Evolutionary conservation across 2,113 vertebrate species (phyloP).

Genomic region (Sciurus niger): DNA sequence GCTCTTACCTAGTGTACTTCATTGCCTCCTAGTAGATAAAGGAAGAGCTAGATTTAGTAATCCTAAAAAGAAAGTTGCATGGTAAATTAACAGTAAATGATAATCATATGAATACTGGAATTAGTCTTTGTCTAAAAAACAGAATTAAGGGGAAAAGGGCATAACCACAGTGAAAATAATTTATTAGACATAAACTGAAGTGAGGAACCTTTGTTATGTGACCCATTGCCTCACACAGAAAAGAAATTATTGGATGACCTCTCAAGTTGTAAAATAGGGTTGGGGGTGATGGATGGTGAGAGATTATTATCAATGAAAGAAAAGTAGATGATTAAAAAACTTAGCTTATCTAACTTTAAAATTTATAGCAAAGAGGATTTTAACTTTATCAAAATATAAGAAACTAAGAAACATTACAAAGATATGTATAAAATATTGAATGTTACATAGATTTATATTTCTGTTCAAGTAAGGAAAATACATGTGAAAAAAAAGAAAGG

Average conservation of each 20-base stretch:
- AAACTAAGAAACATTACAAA: not conserved
- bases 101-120: conserved; percentile 52
- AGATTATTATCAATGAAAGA: conserved; percentile 45
- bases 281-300: not conserved
- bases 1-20: not conserved
- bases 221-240: conserved; percentile 18
- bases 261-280: not conserved
- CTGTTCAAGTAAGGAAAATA: conserved; percentile 39
- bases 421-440: not conserved
- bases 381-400: conserved; percentile 49
- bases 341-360: conserved; percentile 4
- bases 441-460: not conserved
- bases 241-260: conserved; percentile 20
- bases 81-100: conserved; percentile 36
- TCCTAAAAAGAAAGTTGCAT: conserved; percentile 40
- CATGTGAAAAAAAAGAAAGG: not conserved
- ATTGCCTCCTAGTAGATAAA: conserved; percentile 48
- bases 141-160: not conserved
- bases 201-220: not conserved
- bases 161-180: not conserved
- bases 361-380: conserved; percentile 57
- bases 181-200: conserved; percentile 29
- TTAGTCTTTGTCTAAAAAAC: conserved; percentile 38
- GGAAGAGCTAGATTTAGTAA: conserved; percentile 26
- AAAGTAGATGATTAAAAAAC: conserved; percentile 48